phyloP scores from a whole-genome alignment of 2,113 vertebrate species.

The Malurus alboscapulatus region DNA sequence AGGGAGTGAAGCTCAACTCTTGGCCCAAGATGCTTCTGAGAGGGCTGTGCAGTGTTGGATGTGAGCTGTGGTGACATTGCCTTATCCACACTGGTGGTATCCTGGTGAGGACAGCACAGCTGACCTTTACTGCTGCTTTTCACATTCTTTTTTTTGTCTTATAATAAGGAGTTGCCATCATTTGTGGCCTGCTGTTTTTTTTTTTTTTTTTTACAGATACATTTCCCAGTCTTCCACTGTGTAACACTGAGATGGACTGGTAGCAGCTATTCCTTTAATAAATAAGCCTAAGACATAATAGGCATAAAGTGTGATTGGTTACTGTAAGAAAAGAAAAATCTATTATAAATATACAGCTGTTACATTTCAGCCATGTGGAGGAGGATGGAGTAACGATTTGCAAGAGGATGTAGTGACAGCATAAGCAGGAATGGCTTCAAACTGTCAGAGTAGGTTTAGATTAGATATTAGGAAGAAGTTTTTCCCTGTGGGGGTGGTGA shows the following conservation, averaged over 20 bases:
- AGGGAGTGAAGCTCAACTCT: accelerated
- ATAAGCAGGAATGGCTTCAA: not conserved
- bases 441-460: not conserved
- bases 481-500: not conserved
- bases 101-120: not conserved
- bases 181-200: not conserved
- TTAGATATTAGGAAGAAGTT: not conserved
- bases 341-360: not conserved
- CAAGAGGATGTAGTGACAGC: not conserved
- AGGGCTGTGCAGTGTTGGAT: not conserved
- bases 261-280: not conserved
- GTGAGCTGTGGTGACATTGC: not conserved
- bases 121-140: not conserved
- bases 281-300: not conserved
- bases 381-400: not conserved
- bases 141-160: not conserved
- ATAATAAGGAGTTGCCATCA: accelerated
- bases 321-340: not conserved
- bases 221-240: not conserved
- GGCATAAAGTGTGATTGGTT: not conserved
- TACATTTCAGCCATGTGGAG: not conserved
- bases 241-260: not conserved
- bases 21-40: not conserved
- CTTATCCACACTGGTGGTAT: not conserved
- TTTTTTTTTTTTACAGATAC: not conserved